phyloP scores from a whole-genome alignment of 92 coral and sea anemone species.

The Palythoa heliodiscus region DNA sequence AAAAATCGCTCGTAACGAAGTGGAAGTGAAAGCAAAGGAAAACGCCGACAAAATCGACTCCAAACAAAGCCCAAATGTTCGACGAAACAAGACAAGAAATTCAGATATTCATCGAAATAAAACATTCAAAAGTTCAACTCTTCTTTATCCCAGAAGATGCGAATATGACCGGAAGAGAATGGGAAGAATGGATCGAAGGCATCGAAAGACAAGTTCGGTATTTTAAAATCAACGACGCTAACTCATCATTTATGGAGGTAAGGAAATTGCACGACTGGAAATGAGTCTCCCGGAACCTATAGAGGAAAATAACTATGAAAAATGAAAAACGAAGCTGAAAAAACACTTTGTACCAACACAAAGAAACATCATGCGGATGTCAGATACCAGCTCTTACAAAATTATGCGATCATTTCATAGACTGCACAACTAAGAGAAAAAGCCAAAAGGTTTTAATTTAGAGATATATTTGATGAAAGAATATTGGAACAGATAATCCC shows the following conservation, averaged over 20 bases:
- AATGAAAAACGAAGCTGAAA: constrained; percentile 23
- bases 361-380: constrained; percentile 53
- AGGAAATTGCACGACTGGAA: neutral
- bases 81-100: too few relatives aligned
- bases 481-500: constrained; percentile 62
- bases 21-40: too few relatives aligned
- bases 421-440: constrained; percentile 31
- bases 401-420: constrained; percentile 18
- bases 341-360: constrained; percentile 49
- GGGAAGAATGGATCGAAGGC: neutral
- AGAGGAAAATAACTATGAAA: neutral
- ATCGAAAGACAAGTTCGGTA: neutral
- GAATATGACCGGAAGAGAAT: too few relatives aligned
- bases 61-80: too few relatives aligned
- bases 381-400: constrained; percentile 45
- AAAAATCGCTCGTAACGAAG: too few relatives aligned
- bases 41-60: too few relatives aligned
- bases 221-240: neutral
- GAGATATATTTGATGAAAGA: constrained; percentile 48
- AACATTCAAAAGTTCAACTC: too few relatives aligned
- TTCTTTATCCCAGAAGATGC: too few relatives aligned
- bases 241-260: neutral
- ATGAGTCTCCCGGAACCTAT: neutral
- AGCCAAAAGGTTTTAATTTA: constrained; percentile 53
- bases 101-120: too few relatives aligned